Evolutionary conservation across 2,113 vertebrate species (phyloP), one percentile per base, ranked within the genome.

Genomic region (Ochotona princeps): DNA sequence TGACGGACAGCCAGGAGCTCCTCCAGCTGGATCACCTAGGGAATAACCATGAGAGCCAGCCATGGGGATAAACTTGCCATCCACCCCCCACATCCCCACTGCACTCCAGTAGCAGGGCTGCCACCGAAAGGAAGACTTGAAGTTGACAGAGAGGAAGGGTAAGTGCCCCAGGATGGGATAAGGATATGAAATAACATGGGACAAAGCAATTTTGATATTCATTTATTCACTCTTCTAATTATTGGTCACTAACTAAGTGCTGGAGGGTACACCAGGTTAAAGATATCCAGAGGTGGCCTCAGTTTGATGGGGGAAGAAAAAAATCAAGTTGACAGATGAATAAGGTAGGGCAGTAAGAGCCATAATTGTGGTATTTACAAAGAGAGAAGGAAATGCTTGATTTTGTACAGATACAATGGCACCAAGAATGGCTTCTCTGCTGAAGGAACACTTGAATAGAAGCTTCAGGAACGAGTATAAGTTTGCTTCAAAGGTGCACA

Each of bases 21-120:
- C 97, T 99, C 99, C 95, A 99, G 97, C 97, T 99, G 99, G 67
- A 99, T 98, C 95, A 99, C 99, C 99, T 99, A 93, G 86, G 70
- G 78, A 69, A 90, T 6, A 44, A 44, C 38, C 20, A 66, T 0
- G 18, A 54, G 0, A 15, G 8, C n/a, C 20, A 75, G 54, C n/a
- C 4, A 25, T 17, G 28, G 75, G 32, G 30, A 65, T 12, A 14
- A 26, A 25, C 7, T 2, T 32, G 20, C 26, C 44, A 25, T n/a
- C 57, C 51, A 44, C 38, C 6, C 5, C 3, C 21, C 28, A 32
- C 20, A 35, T 12, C 26, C 17, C 9, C 7, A 4, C 15, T 18
- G 65, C 32, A 84, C 17, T 74, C 30, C 60, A 11, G 67, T 47
- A 38, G 18, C n/a, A 60, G 26, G 21, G 9, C 32, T 83, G 67